Evolutionary conservation across 2,797 vertebrate genomes (phyloP).

Genomic region (Myotis planiceps): DNA sequence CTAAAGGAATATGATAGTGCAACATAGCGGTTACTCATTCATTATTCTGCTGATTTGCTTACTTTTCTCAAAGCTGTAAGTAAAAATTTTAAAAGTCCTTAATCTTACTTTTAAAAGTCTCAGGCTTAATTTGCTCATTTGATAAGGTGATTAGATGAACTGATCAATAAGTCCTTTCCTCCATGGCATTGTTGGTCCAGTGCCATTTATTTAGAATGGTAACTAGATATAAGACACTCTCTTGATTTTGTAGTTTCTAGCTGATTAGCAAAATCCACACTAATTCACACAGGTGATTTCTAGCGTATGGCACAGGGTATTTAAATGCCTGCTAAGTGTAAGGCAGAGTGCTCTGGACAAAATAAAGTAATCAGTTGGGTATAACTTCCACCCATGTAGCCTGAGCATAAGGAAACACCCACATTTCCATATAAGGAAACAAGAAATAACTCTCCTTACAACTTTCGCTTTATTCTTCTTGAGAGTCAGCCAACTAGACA

Average conservation of each 20-base stretch:
- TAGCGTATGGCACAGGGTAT: neutral
- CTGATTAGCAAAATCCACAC: neutral
- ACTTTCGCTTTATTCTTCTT: neutral
- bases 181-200: neutral
- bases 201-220: neutral
- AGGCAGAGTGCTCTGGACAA: neutral
- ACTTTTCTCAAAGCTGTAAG: neutral
- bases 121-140: neutral
- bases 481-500: neutral
- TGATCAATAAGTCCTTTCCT: neutral
- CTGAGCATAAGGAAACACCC: neutral
- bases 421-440: neutral
- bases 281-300: neutral
- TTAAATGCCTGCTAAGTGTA: neutral
- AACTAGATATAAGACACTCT: neutral
- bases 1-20: neutral
- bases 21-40: neutral
- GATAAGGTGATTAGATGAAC: neutral
- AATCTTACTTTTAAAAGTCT: constrained; percentile 3
- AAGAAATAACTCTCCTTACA: neutral
- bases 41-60: neutral
- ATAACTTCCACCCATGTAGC: neutral
- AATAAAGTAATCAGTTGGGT: neutral
- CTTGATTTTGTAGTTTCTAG: neutral
- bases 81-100: neutral